Evolutionary conservation across 2,113 vertebrate species (phyloP).

Genomic region (Poicephalus meyeri): DNA sequence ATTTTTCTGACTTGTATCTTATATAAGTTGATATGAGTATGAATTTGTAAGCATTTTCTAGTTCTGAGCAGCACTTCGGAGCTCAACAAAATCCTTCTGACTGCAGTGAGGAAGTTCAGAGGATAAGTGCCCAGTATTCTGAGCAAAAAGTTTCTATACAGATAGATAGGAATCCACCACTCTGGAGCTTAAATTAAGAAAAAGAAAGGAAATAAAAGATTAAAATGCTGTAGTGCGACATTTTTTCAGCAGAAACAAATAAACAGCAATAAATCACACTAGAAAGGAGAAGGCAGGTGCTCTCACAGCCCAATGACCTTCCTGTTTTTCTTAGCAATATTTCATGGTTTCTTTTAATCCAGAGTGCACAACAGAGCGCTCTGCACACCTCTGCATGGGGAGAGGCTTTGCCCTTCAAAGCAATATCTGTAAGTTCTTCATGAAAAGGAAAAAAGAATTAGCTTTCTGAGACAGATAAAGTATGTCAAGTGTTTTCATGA

Average conservation of each 20-base stretch:
- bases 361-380: neutral
- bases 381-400: neutral
- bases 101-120: neutral
- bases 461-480: neutral
- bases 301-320: neutral
- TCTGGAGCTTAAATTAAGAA: neutral
- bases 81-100: neutral
- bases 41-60: neutral
- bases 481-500: neutral
- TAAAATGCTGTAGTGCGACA: neutral
- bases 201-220: neutral
- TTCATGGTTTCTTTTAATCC: neutral
- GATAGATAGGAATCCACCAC: neutral
- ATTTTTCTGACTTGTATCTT: neutral
- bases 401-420: neutral
- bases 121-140: neutral
- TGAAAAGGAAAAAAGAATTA: neutral
- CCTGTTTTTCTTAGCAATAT: neutral
- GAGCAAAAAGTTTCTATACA: neutral
- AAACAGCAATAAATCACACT: neutral
- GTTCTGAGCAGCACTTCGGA: neutral
- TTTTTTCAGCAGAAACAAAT: neutral
- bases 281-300: neutral
- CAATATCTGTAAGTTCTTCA: neutral
- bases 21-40: neutral